Evolutionary conservation across 92 coral and sea anemone species (phyloP).

Genomic region (Hydrozoanthus gracilis): DNA sequence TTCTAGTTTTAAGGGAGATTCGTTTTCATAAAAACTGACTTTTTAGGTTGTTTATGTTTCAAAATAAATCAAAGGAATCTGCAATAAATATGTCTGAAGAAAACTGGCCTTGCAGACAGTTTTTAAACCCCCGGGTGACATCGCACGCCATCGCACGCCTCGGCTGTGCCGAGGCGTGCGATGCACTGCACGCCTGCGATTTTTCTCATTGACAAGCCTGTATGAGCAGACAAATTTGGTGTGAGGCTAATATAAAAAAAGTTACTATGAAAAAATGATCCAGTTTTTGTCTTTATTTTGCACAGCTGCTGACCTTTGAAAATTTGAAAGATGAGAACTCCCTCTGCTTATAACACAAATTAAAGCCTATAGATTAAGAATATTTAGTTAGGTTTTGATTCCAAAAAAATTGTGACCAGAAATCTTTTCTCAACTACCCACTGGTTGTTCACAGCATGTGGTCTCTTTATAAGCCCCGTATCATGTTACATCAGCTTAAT

Average conservation of each 20-base stretch:
- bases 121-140: too few relatives aligned
- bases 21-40: too few relatives aligned
- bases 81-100: too few relatives aligned
- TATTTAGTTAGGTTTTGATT: slow-evolving; percentile 29
- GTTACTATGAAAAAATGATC: neutral
- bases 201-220: too few relatives aligned
- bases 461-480: slow-evolving; percentile 36
- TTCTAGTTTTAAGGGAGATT: too few relatives aligned
- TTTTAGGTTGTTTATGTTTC: too few relatives aligned
- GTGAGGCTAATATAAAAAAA: neutral
- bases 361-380: slow-evolving; percentile 14
- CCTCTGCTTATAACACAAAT: slow-evolving; percentile 49
- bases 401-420: slow-evolving; percentile 27
- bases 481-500: neutral
- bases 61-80: too few relatives aligned
- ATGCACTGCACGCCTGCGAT: too few relatives aligned
- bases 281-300: neutral
- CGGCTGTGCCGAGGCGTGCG: too few relatives aligned
- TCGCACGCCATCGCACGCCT: too few relatives aligned
- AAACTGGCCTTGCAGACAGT: too few relatives aligned
- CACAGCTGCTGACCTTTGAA: neutral
- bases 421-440: slow-evolving; percentile 35
- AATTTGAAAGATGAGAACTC: slow-evolving; percentile 22
- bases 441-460: slow-evolving; percentile 41
- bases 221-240: slow-evolving; percentile 34